Percentiles rank a stretch among this genome's conserved stretches.
Conservation (phyloP, 2,888 invertebrate species). For the Cabera pusaria region DNA sequence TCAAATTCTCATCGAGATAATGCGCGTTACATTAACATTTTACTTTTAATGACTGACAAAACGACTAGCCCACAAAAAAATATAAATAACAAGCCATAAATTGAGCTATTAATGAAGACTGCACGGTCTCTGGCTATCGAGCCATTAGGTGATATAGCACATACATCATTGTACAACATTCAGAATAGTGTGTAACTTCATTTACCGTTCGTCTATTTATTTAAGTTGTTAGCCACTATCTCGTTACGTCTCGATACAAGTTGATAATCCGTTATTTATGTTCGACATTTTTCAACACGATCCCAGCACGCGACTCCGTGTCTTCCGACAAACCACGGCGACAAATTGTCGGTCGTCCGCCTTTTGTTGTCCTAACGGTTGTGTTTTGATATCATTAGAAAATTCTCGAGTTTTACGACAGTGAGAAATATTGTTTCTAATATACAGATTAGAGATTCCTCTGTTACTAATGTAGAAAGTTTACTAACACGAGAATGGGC, state of each 20-base stretch:
- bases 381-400: slow-evolving; percentile 78
- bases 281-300: slow-evolving; percentile 64
- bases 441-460: slow-evolving; percentile 61
- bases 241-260: slow-evolving; percentile 66
- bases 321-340: slow-evolving; percentile 50
- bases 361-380: slow-evolving; percentile 76
- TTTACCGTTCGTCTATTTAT: slow-evolving; percentile 76
- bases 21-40: slow-evolving; percentile 40
- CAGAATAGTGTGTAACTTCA: slow-evolving; percentile 41
- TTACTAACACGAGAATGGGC: slow-evolving; percentile 37
- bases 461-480: slow-evolving; percentile 64
- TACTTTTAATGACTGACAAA: slow-evolving; percentile 48
- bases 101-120: slow-evolving; percentile 58
- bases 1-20: slow-evolving; percentile 41
- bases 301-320: slow-evolving; percentile 66
- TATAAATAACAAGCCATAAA: slow-evolving; percentile 55
- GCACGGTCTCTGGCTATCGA: slow-evolving; percentile 20
- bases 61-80: slow-evolving; percentile 35
- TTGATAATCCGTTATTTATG: slow-evolving; percentile 82
- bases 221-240: slow-evolving; percentile 66
- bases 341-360: slow-evolving; percentile 64
- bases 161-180: slow-evolving; percentile 43
- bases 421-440: slow-evolving; percentile 69
- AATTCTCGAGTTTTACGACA: slow-evolving; percentile 66
- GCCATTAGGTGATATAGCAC: slow-evolving; percentile 17